Evolutionary conservation across 64 coral and sea anemone genomes (phyloP), one percentile per base, ranked within the genome.

Genomic region (Montipora cactus): DNA sequence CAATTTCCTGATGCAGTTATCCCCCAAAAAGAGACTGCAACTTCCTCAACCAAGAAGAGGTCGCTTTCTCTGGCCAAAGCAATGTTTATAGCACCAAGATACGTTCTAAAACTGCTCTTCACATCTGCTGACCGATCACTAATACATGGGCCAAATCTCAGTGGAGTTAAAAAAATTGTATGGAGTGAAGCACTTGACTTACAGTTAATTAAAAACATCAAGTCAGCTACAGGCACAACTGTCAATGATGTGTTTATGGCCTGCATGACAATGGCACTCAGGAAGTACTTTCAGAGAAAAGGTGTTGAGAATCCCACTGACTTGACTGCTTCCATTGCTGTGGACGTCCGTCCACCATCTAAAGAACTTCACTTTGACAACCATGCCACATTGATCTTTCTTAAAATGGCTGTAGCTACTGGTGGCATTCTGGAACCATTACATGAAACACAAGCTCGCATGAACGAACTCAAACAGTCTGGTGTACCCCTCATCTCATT

Each of bases 221-320:
- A 99, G 50, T 77, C 52, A 72, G 75, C 51, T 10, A 96, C 98
- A 77, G 89, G 85, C 6, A 95, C 98, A 25, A 99, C 98, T 10
- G 89, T 99, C 9, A 99, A 99, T 80, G 98, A 99, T 83, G 95
- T 99, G 8, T 50, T 99, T n/a, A 93, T 96, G 79, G 77, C 98
- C 12, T 96, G 95, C 22, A 72, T 99, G 6, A 76, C 92, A 14
- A 89, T 74, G 22, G 95, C 95, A 64, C 79, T 99, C 28, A 87
- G 95, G 6, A 91, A 85, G 6, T 99, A 96, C 75, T 96, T 94
- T 76, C 91, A 82, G 79, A 92, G 81, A 48, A 81, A 89, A 13
- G 98, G 98, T 2, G 87, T 96, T 22, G 46, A 83, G 3, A 92
- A 67, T 49, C 98, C 98, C 18, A 47, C 49, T 44, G 98, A 99